Evolutionary conservation across 2,888 invertebrate species (phyloP).

Genomic region (Epirrhoe alternata): DNA sequence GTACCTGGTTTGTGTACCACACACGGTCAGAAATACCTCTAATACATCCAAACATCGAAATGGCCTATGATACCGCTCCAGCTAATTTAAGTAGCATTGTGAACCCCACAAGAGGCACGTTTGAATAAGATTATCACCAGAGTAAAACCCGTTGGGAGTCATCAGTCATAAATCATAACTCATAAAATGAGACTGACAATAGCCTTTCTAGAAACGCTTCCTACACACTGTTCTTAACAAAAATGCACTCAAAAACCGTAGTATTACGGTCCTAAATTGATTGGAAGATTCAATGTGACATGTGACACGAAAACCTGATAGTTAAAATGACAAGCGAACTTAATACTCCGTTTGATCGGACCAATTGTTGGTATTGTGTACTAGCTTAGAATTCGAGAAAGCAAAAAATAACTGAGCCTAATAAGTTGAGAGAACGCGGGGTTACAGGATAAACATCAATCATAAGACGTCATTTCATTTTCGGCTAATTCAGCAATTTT

Average conservation of each 20-base stretch:
- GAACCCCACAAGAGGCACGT: constrained; percentile 76
- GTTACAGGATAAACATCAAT: constrained; percentile 79
- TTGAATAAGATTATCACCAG: constrained; percentile 83
- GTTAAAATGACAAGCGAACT: constrained; percentile 84
- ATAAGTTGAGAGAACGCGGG: constrained; percentile 65
- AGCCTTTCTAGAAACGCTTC: constrained; percentile 74
- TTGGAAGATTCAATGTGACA: constrained; percentile 38
- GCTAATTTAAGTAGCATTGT: constrained; percentile 86
- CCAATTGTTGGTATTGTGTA: constrained; percentile 84
- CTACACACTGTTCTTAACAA: constrained; percentile 54
- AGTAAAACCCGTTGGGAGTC: constrained; percentile 83
- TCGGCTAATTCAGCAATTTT: constrained; percentile 67
- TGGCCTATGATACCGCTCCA: constrained; percentile 72
- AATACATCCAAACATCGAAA: constrained; percentile 56
- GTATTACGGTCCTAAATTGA: constrained; percentile 44
- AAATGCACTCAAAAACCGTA: constrained; percentile 46
- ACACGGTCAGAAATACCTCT: constrained; percentile 62
- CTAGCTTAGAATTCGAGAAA: constrained; percentile 76
- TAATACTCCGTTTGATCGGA: constrained; percentile 84
- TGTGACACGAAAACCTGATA: constrained; percentile 67
- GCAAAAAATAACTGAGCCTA: constrained; percentile 63
- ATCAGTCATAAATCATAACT: constrained; percentile 84
- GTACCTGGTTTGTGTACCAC: constrained; percentile 71
- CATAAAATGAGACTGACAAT: constrained; percentile 84
- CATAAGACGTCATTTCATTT: constrained; percentile 68